Conservation (phyloP, 2,113 vertebrate genomes). For the Hylia prasina region DNA sequence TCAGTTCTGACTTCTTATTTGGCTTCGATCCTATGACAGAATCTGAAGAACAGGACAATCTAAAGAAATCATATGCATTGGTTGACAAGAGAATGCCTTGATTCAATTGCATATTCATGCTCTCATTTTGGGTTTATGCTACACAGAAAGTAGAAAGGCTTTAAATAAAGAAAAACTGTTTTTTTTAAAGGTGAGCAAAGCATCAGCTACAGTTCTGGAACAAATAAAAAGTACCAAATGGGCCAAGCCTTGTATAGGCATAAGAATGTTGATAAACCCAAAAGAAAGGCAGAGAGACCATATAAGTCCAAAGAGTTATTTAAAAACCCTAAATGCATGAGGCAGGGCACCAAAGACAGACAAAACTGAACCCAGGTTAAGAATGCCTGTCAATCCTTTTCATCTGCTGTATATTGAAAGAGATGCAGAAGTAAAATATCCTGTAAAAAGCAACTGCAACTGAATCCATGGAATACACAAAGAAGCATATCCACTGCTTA, state of each 20-base stretch:
- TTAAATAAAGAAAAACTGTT: background rate
- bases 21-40: background rate
- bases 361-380: background rate
- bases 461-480: background rate
- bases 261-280: background rate
- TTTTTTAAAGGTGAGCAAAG: background rate
- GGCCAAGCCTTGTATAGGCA: fast-evolving
- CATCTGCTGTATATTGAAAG: background rate
- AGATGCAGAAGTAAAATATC: background rate
- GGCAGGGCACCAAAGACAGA: background rate
- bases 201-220: background rate
- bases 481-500: background rate
- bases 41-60: background rate
- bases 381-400: background rate
- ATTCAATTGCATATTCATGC: background rate
- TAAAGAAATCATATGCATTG: background rate
- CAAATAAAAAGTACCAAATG: background rate
- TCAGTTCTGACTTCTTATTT: background rate
- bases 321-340: background rate
- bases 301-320: background rate
- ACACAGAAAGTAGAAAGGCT: background rate
- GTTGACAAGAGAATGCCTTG: background rate
- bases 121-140: background rate
- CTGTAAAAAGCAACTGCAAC: background rate
- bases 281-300: background rate